These are phyloP conservation scores for Caligus rogercresseyi DNA, from an alignment of 1,140 invertebrate genomes.

Conservation along the genomic window DNA sequence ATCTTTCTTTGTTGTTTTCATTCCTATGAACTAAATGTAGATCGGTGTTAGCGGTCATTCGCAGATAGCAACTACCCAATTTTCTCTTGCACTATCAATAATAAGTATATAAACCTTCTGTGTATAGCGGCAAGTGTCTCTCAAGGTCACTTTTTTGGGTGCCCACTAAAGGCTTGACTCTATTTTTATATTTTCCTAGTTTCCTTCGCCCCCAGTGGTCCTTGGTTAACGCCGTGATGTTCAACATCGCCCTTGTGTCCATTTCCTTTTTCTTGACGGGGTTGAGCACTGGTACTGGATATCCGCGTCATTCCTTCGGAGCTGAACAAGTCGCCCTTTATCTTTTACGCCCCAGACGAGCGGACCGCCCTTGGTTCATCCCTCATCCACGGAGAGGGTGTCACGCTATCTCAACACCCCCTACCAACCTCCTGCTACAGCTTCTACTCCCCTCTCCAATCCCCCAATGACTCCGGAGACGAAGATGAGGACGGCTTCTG, in stretches of 20 bases:
- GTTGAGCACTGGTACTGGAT: conserved; percentile 2
- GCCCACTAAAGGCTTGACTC: too few relatives aligned
- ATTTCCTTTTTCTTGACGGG: background rate
- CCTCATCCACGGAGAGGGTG: background rate
- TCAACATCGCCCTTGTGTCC: background rate
- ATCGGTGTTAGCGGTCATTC: too few relatives aligned
- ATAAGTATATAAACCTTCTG: too few relatives aligned
- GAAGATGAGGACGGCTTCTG: background rate
- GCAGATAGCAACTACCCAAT: too few relatives aligned
- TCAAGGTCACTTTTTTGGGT: too few relatives aligned
- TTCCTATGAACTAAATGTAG: too few relatives aligned
- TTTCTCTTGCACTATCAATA: too few relatives aligned
- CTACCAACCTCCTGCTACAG: background rate
- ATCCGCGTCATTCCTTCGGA: background rate
- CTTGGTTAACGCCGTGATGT: background rate
- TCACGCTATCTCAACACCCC: background rate
- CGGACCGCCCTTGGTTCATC: background rate
- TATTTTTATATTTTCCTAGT: too few relatives aligned
- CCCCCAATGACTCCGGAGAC: conserved; percentile 3
- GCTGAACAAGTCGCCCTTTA: background rate
- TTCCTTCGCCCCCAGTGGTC: background rate
- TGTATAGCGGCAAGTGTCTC: too few relatives aligned
- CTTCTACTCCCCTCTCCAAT: background rate
- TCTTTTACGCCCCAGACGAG: background rate
- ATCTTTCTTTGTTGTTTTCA: too few relatives aligned